Evolutionary conservation across 2,888 invertebrate species (phyloP).

Genomic region (Gortyna flavago): DNA sequence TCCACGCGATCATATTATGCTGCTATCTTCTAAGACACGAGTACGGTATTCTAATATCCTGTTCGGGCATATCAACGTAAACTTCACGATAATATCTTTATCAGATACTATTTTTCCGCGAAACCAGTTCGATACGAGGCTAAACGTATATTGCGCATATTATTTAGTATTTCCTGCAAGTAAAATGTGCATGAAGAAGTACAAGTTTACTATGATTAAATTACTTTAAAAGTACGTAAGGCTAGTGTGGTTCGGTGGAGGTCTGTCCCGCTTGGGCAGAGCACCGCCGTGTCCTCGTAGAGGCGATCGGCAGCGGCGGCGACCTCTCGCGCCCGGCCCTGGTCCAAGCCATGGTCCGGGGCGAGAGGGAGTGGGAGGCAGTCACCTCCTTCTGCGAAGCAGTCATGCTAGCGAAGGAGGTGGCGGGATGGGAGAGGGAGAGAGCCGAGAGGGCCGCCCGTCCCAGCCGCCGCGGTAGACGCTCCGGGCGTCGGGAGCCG

Average conservation of each 20-base stretch:
- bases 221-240: constrained; percentile 20
- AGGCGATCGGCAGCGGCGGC: no score
- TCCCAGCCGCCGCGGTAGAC: no score
- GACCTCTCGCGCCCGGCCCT: no score
- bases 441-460: no score
- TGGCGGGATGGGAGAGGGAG: no score
- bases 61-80: constrained; percentile 55
- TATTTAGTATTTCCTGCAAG: constrained; percentile 52
- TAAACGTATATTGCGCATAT: constrained; percentile 44
- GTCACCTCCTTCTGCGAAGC: no score
- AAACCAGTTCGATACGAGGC: constrained; percentile 25
- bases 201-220: constrained; percentile 44
- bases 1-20: background rate
- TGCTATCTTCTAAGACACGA: constrained; percentile 16
- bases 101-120: constrained; percentile 36
- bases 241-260: background rate
- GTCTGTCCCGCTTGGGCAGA: no score
- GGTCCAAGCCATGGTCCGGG: no score
- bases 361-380: no score
- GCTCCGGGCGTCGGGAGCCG: no score
- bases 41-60: constrained; percentile 59
- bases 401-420: no score
- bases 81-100: constrained; percentile 56
- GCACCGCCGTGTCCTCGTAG: no score
- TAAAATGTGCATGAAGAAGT: constrained; percentile 43